Evolutionary conservation across 2,113 vertebrate genomes (phyloP).

Genomic region (Corynorhinus townsendii): DNA sequence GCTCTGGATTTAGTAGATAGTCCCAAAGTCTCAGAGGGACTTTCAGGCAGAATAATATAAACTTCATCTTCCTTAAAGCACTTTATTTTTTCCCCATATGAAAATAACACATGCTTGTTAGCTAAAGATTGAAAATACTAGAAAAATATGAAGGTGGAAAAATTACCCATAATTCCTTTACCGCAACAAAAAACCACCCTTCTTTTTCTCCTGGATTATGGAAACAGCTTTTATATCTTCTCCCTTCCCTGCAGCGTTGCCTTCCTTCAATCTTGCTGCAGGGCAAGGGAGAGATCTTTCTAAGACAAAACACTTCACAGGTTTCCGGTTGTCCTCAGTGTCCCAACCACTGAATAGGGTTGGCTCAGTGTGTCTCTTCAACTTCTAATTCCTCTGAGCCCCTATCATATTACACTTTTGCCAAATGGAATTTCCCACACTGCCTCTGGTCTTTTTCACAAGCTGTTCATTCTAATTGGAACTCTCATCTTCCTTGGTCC

Average conservation of each 20-base stretch:
- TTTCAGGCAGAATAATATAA: not conserved
- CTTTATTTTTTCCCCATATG: not conserved
- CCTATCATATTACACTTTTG: not conserved
- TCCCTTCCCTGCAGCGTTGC: not conserved
- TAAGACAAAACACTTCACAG: slow-evolving; percentile 31
- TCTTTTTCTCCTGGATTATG: not conserved
- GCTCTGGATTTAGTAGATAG: not conserved
- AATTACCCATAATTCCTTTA: not conserved
- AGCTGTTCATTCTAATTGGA: not conserved
- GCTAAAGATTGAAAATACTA: not conserved
- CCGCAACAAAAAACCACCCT: not conserved
- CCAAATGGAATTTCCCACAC: slow-evolving; percentile 55
- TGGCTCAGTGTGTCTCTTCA: not conserved
- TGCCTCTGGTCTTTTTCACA: slow-evolving; percentile 33
- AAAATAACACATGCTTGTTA: slow-evolving; percentile 43
- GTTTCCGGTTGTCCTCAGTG: not conserved
- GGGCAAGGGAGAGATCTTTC: not conserved
- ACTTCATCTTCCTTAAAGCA: slow-evolving; percentile 35
- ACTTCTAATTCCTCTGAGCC: slow-evolving; percentile 5
- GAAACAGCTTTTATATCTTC: not conserved
- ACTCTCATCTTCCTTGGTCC: not conserved
- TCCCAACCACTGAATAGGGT: not conserved
- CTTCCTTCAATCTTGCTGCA: not conserved
- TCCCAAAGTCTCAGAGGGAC: not conserved
- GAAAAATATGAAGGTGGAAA: not conserved